Percentiles rank a stretch among this genome's conserved stretches.
phyloP scores from a whole-genome alignment of 2,888 invertebrate species.

The Scaptomyza reducta region DNA sequence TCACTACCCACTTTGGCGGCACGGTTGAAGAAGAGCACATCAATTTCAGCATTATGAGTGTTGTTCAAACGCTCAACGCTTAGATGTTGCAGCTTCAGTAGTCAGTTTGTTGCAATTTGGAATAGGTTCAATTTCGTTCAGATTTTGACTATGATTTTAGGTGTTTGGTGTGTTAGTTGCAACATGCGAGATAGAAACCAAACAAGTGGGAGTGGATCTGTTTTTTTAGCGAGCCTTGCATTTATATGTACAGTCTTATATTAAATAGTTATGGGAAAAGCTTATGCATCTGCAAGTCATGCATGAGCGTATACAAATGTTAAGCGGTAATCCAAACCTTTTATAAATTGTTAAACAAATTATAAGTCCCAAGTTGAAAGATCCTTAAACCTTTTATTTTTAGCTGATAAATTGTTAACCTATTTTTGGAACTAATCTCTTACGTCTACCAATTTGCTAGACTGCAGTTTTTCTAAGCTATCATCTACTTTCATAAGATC shows the following conservation, averaged over 20 bases:
- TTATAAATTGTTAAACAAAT: neutral
- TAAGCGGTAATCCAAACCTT: neutral
- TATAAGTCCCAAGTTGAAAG: neutral
- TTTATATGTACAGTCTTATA: neutral
- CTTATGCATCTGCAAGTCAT: neutral
- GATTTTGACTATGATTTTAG: neutral
- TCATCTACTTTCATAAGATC: conserved; percentile 67
- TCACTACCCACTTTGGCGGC: conserved; percentile 97
- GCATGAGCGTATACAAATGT: neutral
- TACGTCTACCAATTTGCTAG: conserved; percentile 47
- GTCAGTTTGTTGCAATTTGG: neutral
- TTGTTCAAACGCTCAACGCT: conserved; percentile 87
- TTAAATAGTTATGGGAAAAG: neutral
- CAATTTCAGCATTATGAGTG: conserved; percentile 89
- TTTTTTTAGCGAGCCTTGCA: neutral
- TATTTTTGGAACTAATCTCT: conserved; percentile 29
- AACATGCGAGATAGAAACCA: conserved; percentile 1
- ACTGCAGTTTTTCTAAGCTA: conserved; percentile 37
- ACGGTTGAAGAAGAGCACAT: conserved; percentile 93
- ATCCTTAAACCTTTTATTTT: conserved; percentile 16
- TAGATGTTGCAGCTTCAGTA: conserved; percentile 58
- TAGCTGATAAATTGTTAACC: neutral
- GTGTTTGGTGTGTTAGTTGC: conserved; percentile 19
- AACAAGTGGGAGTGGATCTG: conserved; percentile 13
- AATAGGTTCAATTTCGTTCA: conserved; percentile 2